These are phyloP conservation scores for Poeciliopsis presidionis DNA, from an alignment of 2,797 vertebrate species.

Conservation along the genomic window DNA sequence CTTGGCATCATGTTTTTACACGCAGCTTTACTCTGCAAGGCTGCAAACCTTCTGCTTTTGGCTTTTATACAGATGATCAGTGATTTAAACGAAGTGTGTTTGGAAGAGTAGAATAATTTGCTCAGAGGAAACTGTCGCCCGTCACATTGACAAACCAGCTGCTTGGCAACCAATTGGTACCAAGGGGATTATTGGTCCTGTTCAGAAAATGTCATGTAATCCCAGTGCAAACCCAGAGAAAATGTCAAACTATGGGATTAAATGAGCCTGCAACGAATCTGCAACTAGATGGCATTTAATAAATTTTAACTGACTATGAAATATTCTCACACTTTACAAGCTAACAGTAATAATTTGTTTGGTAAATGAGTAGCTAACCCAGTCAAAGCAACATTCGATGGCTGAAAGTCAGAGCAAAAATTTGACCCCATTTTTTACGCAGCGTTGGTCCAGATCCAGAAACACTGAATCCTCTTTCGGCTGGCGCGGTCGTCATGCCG, in stretches of 20 bases:
- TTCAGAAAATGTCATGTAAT: not conserved
- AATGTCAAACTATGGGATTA: conserved; percentile 1
- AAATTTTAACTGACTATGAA: not conserved
- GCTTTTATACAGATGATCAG: not conserved
- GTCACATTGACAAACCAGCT: not conserved
- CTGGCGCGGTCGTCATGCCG: not conserved
- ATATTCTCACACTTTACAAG: not conserved
- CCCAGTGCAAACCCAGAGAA: not conserved
- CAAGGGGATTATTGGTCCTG: not conserved
- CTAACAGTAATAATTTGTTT: not conserved
- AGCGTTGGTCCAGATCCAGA: not conserved
- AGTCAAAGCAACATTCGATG: not conserved
- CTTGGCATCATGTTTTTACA: not conserved
- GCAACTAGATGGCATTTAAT: not conserved
- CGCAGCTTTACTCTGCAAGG: not conserved
- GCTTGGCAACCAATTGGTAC: not conserved
- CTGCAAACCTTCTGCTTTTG: not conserved
- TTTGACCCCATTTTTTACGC: not conserved
- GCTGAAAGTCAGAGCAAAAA: not conserved
- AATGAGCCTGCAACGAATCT: not conserved
- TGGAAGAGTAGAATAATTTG: not conserved
- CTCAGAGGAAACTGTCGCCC: not conserved
- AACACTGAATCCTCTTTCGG: not conserved
- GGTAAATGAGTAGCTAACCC: not conserved
- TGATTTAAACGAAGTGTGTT: not conserved